A percentile compares a stretch with the other conserved stretches of the same genome.
phyloP scores from a whole-genome alignment of 2,113 vertebrate species.

The Toxotes jaculatrix region DNA sequence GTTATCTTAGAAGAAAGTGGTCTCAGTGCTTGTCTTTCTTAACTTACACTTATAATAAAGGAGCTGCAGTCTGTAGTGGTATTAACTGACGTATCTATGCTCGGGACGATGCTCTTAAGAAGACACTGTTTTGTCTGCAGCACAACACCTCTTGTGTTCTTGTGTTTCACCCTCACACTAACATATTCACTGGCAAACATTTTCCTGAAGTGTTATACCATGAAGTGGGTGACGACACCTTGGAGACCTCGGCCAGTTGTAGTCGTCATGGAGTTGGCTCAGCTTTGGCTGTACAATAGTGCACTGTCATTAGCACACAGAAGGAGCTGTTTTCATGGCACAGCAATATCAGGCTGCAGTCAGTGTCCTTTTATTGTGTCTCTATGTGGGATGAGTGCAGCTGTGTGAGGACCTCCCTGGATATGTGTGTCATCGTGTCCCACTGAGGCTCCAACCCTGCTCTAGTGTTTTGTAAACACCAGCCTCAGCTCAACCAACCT shows the following conservation, averaged over 20 bases:
- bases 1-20: background rate
- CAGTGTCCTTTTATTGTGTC: conserved; percentile 55
- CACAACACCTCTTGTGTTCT: conserved; percentile 57
- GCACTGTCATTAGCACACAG: conserved; percentile 77
- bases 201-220: conserved; percentile 44
- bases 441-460: conserved; percentile 11
- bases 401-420: conserved; percentile 53
- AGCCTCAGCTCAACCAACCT: conserved; percentile 37
- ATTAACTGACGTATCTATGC: background rate
- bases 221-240: conserved; percentile 73
- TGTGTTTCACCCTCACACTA: conserved; percentile 49
- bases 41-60: background rate
- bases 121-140: conserved; percentile 21
- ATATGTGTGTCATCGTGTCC: conserved; percentile 51
- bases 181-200: conserved; percentile 50
- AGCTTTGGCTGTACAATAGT: conserved; percentile 73
- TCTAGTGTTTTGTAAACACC: conserved; percentile 77
- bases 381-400: conserved; percentile 56
- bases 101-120: conserved; percentile 22
- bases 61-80: background rate
- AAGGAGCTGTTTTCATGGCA: conserved; percentile 76
- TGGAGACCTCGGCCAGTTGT: conserved; percentile 52
- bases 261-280: conserved; percentile 67
- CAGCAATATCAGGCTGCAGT: conserved; percentile 70
- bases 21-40: background rate